phyloP scores from a whole-genome alignment of 2,888 invertebrate species.

The Heliconius aoede region DNA sequence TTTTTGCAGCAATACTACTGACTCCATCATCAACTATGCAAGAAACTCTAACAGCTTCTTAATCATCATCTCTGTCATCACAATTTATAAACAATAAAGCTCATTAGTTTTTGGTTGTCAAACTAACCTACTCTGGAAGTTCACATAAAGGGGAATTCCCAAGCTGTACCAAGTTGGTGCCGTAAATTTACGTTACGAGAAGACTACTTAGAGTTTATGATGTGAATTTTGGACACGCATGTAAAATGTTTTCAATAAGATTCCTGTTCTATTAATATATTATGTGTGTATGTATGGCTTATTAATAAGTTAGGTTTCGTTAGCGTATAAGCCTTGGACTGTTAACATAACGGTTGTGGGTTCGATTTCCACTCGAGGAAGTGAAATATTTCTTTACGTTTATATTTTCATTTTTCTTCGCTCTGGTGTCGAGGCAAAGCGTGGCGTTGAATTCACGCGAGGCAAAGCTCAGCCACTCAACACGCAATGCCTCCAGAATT shows the following conservation, averaged over 20 bases:
- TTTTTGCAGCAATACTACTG: background rate
- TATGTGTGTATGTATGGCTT: background rate
- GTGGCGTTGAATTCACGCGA: too few relatives aligned
- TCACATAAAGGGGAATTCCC: constrained; percentile 41
- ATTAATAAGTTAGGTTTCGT: background rate
- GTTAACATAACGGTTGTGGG: too few relatives aligned
- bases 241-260: constrained; percentile 18
- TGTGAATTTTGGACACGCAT: constrained; percentile 27
- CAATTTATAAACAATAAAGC: constrained; percentile 17
- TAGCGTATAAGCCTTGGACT: too few relatives aligned
- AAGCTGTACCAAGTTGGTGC: constrained; percentile 30
- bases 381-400: too few relatives aligned
- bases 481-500: too few relatives aligned
- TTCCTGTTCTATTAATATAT: background rate
- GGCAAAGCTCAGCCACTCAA: too few relatives aligned
- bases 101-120: constrained; percentile 28
- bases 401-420: too few relatives aligned
- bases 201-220: constrained; percentile 42
- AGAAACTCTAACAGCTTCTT: background rate
- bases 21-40: background rate
- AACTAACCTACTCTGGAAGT: constrained; percentile 37
- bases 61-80: background rate
- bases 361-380: too few relatives aligned
- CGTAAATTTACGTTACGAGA: constrained; percentile 42
- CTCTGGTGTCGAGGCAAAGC: too few relatives aligned